Evolutionary conservation across 2,888 invertebrate genomes (phyloP).

Genomic region (Baccha elongata): DNA sequence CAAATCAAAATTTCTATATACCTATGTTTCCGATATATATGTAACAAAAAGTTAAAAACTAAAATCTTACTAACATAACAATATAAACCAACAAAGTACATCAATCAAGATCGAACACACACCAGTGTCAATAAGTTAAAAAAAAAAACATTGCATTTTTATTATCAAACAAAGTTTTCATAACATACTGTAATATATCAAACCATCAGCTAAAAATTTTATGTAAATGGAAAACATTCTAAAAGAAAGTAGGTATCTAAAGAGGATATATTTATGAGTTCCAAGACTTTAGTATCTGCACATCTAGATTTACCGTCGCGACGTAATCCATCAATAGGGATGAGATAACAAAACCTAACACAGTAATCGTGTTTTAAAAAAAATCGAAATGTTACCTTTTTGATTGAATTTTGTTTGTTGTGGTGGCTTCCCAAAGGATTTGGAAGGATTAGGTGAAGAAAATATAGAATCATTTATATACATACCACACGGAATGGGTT

Average conservation of each 20-base stretch:
- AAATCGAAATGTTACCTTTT: conserved; percentile 49
- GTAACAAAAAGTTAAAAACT: too few species aligned
- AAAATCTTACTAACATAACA: too few species aligned
- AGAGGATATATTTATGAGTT: neutral
- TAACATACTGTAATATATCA: neutral
- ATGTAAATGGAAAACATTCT: conserved; percentile 17
- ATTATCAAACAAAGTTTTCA: neutral
- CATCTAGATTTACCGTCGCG: conserved; percentile 2
- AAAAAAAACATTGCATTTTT: neutral
- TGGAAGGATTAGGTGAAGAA: conserved; percentile 38
- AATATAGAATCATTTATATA: neutral
- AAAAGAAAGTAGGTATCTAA: neutral
- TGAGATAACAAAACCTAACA: conserved; percentile 18
- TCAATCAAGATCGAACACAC: too few species aligned
- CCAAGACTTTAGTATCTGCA: conserved; percentile 21
- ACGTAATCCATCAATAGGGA: conserved; percentile 19
- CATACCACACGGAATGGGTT: neutral
- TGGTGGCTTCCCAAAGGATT: conserved; percentile 62
- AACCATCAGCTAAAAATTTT: conserved; percentile 4
- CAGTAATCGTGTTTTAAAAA: too few species aligned
- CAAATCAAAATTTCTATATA: too few species aligned
- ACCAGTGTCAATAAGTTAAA: too few species aligned
- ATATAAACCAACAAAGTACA: too few species aligned
- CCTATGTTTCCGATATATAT: too few species aligned
- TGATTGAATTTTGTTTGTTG: conserved; percentile 67